phyloP scores from a whole-genome alignment of 1,140 invertebrate genomes.

The Ceratina calcarata region DNA sequence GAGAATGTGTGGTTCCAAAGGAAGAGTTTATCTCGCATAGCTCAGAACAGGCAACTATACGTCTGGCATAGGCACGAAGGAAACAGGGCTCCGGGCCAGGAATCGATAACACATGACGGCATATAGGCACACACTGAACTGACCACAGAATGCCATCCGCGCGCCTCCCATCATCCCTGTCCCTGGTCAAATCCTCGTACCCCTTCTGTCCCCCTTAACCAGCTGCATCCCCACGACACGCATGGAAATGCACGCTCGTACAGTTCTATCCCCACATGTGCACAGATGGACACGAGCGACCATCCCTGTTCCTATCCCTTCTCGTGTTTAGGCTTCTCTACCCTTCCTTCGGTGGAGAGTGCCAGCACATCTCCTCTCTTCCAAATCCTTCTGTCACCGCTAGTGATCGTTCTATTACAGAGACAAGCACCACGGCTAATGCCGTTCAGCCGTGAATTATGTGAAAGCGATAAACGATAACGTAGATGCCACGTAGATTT shows the following conservation, averaged over 20 bases:
- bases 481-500: conserved; percentile 49
- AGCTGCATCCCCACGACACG: conserved; percentile 55
- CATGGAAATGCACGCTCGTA: conserved; percentile 55
- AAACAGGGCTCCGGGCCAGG: conserved; percentile 60
- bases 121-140: conserved; percentile 77
- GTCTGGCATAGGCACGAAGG: conserved; percentile 51
- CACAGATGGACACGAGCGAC: conserved; percentile 27
- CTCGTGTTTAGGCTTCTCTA: background rate
- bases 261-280: conserved; percentile 3
- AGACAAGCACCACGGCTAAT: conserved; percentile 76
- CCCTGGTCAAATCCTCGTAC: conserved; percentile 14
- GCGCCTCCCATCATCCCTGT: conserved; percentile 59
- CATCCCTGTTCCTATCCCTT: background rate
- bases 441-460: conserved; percentile 76
- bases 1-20: conserved; percentile 1
- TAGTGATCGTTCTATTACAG: conserved; percentile 71
- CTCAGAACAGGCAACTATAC: conserved; percentile 46
- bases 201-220: background rate
- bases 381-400: conserved; percentile 31
- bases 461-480: conserved; percentile 70
- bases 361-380: background rate
- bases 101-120: conserved; percentile 78
- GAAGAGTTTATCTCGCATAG: conserved; percentile 56
- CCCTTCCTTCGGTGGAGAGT: conserved; percentile 3
- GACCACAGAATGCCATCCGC: conserved; percentile 78